These are phyloP conservation scores for Sarcophaga bullata DNA, from an alignment of 1,140 invertebrate genomes.

Conservation along the genomic window DNA sequence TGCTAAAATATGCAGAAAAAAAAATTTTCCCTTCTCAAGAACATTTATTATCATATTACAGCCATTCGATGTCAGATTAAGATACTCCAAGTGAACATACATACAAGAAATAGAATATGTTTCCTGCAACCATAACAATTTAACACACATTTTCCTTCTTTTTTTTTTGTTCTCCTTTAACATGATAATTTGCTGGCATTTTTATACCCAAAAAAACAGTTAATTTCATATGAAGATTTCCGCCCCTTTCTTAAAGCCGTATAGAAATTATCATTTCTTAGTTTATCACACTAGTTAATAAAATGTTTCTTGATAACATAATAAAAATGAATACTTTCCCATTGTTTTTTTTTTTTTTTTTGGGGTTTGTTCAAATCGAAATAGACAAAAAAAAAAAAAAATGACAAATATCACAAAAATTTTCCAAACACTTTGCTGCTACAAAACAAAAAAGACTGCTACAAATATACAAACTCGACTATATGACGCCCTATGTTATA, in stretches of 20 bases:
- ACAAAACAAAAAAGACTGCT: too few species aligned
- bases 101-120: not conserved
- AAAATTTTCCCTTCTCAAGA: too few species aligned
- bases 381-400: too few species aligned
- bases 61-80: not conserved
- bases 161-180: not conserved
- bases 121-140: not conserved
- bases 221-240: not conserved
- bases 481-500: too few species aligned
- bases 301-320: constrained; percentile 35
- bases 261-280: constrained; percentile 6
- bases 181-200: constrained; percentile 1
- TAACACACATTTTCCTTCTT: not conserved
- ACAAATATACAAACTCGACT: too few species aligned
- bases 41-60: not conserved
- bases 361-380: too few species aligned
- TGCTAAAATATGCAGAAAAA: too few species aligned
- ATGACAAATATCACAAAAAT: too few species aligned
- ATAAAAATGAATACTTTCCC: too few species aligned
- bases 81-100: not conserved
- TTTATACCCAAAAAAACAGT: not conserved
- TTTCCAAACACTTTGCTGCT: too few species aligned
- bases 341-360: too few species aligned
- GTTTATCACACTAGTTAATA: not conserved
- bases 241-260: not conserved